Conservation (phyloP, 2,113 vertebrate genomes). For the Cebidichthys violaceus region DNA sequence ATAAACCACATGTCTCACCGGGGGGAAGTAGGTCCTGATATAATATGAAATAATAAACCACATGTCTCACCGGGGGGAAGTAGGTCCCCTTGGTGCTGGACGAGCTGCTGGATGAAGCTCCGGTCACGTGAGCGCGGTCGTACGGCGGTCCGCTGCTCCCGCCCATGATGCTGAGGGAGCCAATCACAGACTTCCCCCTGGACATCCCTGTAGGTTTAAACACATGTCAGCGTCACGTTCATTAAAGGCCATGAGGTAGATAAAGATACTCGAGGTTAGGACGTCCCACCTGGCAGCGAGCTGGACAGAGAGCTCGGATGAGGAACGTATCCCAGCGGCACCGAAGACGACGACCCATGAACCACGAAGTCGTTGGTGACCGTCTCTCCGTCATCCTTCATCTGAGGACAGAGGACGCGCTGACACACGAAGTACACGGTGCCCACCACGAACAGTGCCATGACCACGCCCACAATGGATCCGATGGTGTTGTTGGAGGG, state of each 20-base stretch:
- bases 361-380: constrained; percentile 96
- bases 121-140: constrained; percentile 96
- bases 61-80: constrained; percentile 90
- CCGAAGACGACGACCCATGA: constrained; percentile 91
- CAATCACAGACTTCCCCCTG: constrained; percentile 96
- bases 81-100: constrained; percentile 98
- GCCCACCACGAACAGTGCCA: constrained; percentile 93
- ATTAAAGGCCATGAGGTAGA: too few species aligned
- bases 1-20: too few species aligned
- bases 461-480: constrained; percentile 94
- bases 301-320: constrained; percentile 93
- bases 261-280: not conserved
- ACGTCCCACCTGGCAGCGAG: constrained; percentile 89
- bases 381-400: constrained; percentile 96
- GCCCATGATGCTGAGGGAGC: constrained; percentile 97
- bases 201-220: constrained; percentile 89
- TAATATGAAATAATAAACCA: too few species aligned
- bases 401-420: constrained; percentile 94
- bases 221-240: not conserved
- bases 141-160: constrained; percentile 96
- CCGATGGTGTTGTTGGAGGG: constrained; percentile 93
- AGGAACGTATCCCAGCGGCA: constrained; percentile 95
- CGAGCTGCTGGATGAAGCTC: constrained; percentile 97
- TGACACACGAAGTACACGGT: constrained; percentile 97
- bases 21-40: too few species aligned